Evolutionary conservation across 2,113 vertebrate genomes (phyloP).

Genomic region (Promerops cafer): DNA sequence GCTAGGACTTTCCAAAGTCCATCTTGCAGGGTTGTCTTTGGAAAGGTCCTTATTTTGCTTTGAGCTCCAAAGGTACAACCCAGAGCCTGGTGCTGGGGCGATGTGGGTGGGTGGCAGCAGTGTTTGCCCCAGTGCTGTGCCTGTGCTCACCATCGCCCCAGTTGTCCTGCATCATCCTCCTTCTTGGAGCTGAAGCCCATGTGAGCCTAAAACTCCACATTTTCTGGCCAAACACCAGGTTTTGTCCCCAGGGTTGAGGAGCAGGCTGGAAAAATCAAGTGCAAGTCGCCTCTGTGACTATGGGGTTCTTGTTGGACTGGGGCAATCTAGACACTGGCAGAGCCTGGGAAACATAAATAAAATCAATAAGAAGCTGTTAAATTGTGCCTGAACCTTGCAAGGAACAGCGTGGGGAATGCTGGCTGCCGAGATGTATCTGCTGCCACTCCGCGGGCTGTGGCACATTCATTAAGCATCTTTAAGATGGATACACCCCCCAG

Average conservation of each 20-base stretch:
- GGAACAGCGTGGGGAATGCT: conserved; percentile 2
- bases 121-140: background rate
- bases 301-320: background rate
- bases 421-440: conserved; percentile 39
- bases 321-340: background rate
- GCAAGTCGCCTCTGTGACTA: accelerated
- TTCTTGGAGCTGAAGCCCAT: background rate
- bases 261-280: background rate
- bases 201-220: background rate
- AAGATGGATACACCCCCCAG: conserved; percentile 61
- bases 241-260: background rate
- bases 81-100: accelerated
- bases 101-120: background rate
- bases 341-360: background rate
- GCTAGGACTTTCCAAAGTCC: background rate
- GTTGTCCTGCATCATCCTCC: background rate
- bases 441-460: background rate
- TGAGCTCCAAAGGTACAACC: background rate
- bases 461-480: conserved; percentile 66
- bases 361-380: conserved; percentile 41
- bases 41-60: background rate
- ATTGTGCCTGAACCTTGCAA: conserved; percentile 17
- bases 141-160: background rate
- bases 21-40: background rate
- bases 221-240: background rate